Percentiles rank a stretch among this genome's conserved stretches.
phyloP scores from a whole-genome alignment of 2,888 invertebrate genomes.

The Agelastica alni region DNA sequence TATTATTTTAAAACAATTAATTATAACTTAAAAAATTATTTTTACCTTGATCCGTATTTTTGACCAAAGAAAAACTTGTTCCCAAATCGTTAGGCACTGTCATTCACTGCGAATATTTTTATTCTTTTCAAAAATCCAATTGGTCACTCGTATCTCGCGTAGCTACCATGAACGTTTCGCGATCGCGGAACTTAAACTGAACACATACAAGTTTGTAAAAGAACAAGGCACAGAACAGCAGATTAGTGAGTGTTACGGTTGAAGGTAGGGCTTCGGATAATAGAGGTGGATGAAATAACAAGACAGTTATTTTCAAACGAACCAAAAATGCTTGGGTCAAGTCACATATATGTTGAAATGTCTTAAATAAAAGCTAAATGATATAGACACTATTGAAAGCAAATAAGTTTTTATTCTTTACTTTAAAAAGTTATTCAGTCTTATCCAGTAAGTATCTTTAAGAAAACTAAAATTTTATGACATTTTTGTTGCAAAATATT shows the following conservation, averaged over 20 bases:
- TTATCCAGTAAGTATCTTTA: no score
- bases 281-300: constrained; percentile 3
- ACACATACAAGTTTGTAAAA: constrained; percentile 32
- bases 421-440: no score
- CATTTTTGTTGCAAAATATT: no score
- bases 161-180: constrained; percentile 41
- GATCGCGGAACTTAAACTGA: constrained; percentile 44
- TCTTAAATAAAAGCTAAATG: no score
- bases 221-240: background rate
- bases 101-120: constrained; percentile 1
- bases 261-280: constrained; percentile 9
- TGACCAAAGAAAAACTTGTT: background rate
- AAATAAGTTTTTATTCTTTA: no score
- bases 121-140: background rate
- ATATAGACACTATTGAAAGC: no score
- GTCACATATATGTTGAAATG: no score
- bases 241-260: background rate
- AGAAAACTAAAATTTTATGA: no score
- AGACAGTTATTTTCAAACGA: no score
- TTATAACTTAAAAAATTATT: background rate
- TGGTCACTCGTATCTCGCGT: constrained; percentile 1
- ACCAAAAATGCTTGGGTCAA: no score
- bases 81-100: background rate
- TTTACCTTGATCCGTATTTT: constrained; percentile 5
- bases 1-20: no score